phyloP scores from a whole-genome alignment of 2,113 vertebrate species.

The Myiozetetes cayanensis region DNA sequence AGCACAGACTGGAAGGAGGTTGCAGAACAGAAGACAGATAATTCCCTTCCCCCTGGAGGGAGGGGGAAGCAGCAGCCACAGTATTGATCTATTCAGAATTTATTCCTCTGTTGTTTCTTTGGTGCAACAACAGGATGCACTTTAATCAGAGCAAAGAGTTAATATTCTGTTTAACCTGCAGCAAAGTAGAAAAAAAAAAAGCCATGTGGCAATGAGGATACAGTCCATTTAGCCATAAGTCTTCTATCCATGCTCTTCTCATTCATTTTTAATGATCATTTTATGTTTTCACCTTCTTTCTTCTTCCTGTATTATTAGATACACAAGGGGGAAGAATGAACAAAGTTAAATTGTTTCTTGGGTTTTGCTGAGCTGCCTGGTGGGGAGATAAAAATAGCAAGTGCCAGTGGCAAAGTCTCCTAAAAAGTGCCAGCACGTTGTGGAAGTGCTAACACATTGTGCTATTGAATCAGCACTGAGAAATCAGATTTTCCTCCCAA shows the following conservation, averaged over 20 bases:
- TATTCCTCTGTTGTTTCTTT: not conserved
- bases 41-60: not conserved
- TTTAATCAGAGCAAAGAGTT: constrained; percentile 24
- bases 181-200: not conserved
- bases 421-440: constrained; percentile 45
- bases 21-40: not conserved
- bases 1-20: not conserved
- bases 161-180: constrained; percentile 32
- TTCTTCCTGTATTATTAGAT: constrained; percentile 33
- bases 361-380: constrained; percentile 63
- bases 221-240: constrained; percentile 14
- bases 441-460: constrained; percentile 14
- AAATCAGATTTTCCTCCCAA: constrained; percentile 62
- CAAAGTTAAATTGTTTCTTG: constrained; percentile 63
- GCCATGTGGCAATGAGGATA: not conserved
- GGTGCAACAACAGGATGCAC: not conserved
- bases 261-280: constrained; percentile 54
- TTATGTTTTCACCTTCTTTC: constrained; percentile 44
- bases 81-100: not conserved
- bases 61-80: not conserved
- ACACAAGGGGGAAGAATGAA: constrained; percentile 28
- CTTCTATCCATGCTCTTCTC: not conserved
- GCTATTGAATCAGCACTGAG: constrained; percentile 68
- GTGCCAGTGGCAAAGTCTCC: constrained; percentile 54
- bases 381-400: constrained; percentile 67